Evolutionary conservation across 30 jellyfish, hydroid and myxozoan species (phyloP).

Genomic region (Cassiopea andromeda): DNA sequence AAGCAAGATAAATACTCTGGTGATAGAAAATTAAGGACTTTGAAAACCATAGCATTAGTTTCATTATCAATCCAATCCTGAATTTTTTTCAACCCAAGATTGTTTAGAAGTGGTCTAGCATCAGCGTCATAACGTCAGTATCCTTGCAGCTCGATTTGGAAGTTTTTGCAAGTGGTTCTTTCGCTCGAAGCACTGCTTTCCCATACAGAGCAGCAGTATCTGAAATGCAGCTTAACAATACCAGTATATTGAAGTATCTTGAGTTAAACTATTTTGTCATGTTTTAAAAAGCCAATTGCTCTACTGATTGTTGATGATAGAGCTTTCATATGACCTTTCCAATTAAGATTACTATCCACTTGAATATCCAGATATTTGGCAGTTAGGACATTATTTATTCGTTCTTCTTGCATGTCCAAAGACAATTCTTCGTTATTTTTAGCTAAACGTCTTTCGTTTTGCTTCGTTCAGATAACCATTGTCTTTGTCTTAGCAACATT

Average conservation of each 20-base stretch:
- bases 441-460: background rate
- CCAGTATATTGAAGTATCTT: constrained; percentile 9
- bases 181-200: background rate
- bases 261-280: constrained; percentile 11
- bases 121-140: constrained; percentile 4
- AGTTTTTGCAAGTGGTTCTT: background rate
- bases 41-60: constrained; percentile 24
- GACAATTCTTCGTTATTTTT: background rate
- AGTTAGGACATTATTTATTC: constrained; percentile 19
- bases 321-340: constrained; percentile 19
- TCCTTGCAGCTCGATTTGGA: constrained; percentile 16
- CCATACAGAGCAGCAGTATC: constrained; percentile 24
- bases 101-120: constrained; percentile 17
- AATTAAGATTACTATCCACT: constrained; percentile 12
- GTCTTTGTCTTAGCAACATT: constrained; percentile 10
- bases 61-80: constrained; percentile 15
- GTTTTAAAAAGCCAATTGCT: constrained; percentile 28
- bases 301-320: constrained; percentile 14
- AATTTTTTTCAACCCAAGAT: background rate
- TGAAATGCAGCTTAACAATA: background rate
- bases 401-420: constrained; percentile 10
- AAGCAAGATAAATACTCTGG: constrained; percentile 7
- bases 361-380: constrained; percentile 19
- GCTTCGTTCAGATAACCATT: background rate
- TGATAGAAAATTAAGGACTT: constrained; percentile 32